A percentile compares a stretch with the other conserved stretches of the same genome.
Evolutionary conservation across 2,113 vertebrate genomes (phyloP).

Genomic region (Anser cygnoides): DNA sequence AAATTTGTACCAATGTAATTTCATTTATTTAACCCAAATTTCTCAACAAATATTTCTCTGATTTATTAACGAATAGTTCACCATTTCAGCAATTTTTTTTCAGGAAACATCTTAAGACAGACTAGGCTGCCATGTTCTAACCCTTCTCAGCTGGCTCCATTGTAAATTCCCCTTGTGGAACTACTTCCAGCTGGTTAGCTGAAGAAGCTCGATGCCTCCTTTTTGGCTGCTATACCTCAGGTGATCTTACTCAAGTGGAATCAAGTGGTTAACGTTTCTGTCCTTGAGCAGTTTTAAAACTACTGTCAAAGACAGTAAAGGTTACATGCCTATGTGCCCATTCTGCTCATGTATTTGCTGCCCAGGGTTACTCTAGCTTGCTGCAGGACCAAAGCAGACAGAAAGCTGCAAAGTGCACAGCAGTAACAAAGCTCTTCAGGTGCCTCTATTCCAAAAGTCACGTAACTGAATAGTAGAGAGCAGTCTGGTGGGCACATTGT

Average conservation of each 20-base stretch:
- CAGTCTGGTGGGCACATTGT: not conserved
- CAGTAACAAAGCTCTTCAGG: not conserved
- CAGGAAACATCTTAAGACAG: not conserved
- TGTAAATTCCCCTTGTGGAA: not conserved
- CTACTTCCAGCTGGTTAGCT: conserved; percentile 3
- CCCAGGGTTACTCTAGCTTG: not conserved
- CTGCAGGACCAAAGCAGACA: not conserved
- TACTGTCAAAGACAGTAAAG: not conserved
- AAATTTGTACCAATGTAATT: not conserved
- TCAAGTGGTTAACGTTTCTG: not conserved
- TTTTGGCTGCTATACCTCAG: not conserved
- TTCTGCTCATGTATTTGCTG: not conserved
- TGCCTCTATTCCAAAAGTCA: not conserved
- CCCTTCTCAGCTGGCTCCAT: not conserved
- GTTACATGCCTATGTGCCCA: not conserved
- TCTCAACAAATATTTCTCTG: not conserved
- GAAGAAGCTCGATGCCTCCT: not conserved
- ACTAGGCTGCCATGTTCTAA: not conserved
- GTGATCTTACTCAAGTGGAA: not conserved
- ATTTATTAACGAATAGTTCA: not conserved
- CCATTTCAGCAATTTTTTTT: not conserved
- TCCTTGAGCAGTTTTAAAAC: not conserved
- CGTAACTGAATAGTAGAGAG: not conserved
- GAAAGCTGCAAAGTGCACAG: not conserved
- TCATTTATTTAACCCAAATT: not conserved